Evolutionary conservation across 2,797 vertebrate genomes (phyloP).

Genomic region (Xenops minutus): DNA sequence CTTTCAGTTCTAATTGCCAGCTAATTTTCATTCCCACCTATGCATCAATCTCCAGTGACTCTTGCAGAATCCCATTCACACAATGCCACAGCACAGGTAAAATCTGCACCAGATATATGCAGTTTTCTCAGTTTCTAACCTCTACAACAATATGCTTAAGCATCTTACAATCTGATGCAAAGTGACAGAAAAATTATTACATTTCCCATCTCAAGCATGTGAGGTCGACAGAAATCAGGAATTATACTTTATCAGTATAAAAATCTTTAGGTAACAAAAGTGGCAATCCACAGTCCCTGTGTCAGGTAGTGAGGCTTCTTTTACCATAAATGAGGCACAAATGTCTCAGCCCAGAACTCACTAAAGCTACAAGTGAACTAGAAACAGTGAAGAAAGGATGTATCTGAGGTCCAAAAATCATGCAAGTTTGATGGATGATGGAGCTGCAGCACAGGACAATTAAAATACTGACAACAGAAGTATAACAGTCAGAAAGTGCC

Average conservation of each 20-base stretch:
- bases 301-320: not conserved
- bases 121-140: not conserved
- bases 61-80: not conserved
- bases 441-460: not conserved
- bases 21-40: not conserved
- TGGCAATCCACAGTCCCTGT: not conserved
- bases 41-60: not conserved
- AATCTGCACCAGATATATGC: not conserved
- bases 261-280: not conserved
- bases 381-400: not conserved
- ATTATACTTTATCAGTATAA: too few species aligned
- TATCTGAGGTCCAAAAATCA: not conserved
- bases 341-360: not conserved
- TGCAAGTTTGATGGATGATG: not conserved
- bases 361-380: not conserved
- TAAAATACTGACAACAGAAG: not conserved
- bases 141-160: not conserved
- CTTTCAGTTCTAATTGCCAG: not conserved
- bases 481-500: not conserved
- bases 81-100: not conserved
- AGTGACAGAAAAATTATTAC: not conserved
- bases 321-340: not conserved
- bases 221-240: not conserved
- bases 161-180: not conserved
- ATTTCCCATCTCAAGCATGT: not conserved